Base-by-base conservation (phyloP, 1,140 invertebrate species). In the Drosophila subpulchrella region DNA sequence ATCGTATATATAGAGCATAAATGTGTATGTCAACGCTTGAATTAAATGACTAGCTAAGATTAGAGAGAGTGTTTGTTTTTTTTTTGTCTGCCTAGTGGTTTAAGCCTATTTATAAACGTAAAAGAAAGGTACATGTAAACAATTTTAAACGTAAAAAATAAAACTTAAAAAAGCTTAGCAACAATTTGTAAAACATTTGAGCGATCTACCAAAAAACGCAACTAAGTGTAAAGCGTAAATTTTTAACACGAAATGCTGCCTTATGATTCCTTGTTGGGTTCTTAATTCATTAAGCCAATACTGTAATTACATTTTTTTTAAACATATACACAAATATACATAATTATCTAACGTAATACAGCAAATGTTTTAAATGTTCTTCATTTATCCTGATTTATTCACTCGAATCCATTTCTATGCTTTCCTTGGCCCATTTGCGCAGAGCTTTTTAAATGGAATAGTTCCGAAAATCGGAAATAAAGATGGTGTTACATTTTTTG, bases 261-360 rank as follows among this genome's bases (percentile, higher is more conserved):
- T 91, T 91, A 91, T 91, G 75, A 91, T 91, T 91, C 88, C 88
- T 89, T 79, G 78, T 91, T 82, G 89, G 81, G 79, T 86, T 80
- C 65, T 80, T 80, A 61, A 76, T 66, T 77, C 71, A 71, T 84
- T 83, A 74, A 83, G 81, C 76, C 68, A 88, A 68, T 61, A 74
- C 62, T 65, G 57, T 68, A 61, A 67, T 73, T 63, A 30, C 15
- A 46, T 51, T 77, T 67, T 84, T 73, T 78, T 71, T 53, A 55
- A 47, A 65, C 65, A 74, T 50, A 56, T 24, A 70, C 61, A 59
- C 41, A 75, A 20, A 62, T 53, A 62, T 48, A 65, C 41, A 71
- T 24, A 74, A 55, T 61, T 66, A 58, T 39, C 48, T 75, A 71
- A 41, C 54, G 48, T 46, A 66, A 63, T 63, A 63, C 20, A 44